Base-by-base conservation (phyloP, 2,797 vertebrate species). In the Argya squamiceps region DNA sequence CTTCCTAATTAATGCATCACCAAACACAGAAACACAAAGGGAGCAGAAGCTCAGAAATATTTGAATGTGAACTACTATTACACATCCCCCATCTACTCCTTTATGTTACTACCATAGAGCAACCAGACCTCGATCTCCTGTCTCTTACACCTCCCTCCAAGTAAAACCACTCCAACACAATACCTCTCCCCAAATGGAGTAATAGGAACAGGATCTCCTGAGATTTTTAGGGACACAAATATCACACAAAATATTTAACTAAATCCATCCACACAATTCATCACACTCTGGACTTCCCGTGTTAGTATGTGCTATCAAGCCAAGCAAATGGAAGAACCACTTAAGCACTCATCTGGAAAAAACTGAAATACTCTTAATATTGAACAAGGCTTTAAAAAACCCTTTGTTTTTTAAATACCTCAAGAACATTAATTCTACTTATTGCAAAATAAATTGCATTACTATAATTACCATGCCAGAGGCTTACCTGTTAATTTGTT, bases 401-500 rank as follows among this genome's bases (percentile, higher is more conserved):
- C 1, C 22, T 23, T 62, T 26, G 27, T 20, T 84, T 79, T 84
- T 69, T 65, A 36, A n/a, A n/a, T 37, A 81, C 26, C 22, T 63
- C 23, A 43, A 81, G 37, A 84, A 84, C 27, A 60, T 62, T 56
- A 55, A 75, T 84, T 88, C 36, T 84, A 56, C 34, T 58, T 69
- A 64, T 4, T 92, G 69, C 17, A 86, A 21, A 67, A 60, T 77
- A 80, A 79, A 88, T 30, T n/a, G 7, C n/a, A 59, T 84, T 68
- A 73, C 59, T 68, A 0, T 85, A 75, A 88, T 49, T 59, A 67
- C 62, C 44, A 87, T 47, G 60, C 52, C n/a, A 81, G 32, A 84
- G 44, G 63, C 83, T 62, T 65, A 99, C 99, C 99, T 98, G 99
- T 98, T 87, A 99, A 97, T 96, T 99, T 99, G 94, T 98, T 99